phyloP scores from a whole-genome alignment of 2,797 vertebrate species.

The Oryzias sinensis region DNA sequence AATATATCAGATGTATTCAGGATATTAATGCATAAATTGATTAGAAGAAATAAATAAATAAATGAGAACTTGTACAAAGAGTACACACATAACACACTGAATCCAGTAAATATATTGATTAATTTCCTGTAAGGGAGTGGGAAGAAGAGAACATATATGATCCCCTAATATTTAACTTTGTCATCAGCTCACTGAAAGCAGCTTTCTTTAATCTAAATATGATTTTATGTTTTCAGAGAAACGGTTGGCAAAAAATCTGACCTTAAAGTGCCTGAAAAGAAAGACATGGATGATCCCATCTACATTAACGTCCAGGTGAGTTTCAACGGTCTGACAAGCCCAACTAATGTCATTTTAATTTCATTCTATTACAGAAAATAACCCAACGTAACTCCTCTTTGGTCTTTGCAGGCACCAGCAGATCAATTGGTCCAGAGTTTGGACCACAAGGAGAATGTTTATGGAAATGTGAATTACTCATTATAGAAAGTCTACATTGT shows the following conservation, averaged over 20 bases:
- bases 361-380: not conserved
- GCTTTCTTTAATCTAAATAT: not conserved
- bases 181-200: not conserved
- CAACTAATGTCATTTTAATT: not conserved
- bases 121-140: not conserved
- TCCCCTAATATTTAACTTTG: not conserved
- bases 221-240: constrained; percentile 38
- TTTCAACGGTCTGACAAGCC: constrained; percentile 5
- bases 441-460: constrained; percentile 33
- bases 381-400: not conserved
- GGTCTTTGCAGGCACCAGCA: constrained; percentile 40
- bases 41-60: too few species aligned
- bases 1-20: too few species aligned
- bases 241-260: not conserved
- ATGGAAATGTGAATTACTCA: constrained; percentile 49
- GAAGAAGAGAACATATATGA: not conserved
- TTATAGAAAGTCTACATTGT: not conserved
- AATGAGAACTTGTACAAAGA: too few species aligned
- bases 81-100: not conserved
- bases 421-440: constrained; percentile 5
- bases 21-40: too few species aligned
- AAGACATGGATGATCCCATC: constrained; percentile 53
- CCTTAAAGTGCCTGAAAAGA: constrained; percentile 9
- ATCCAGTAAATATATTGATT: not conserved
- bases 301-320: constrained; percentile 58